A percentile compares a stretch with the other conserved stretches of the same genome.
Conservation (phyloP, 2,113 vertebrate genomes). For the Neolamprologus brichardi region DNA sequence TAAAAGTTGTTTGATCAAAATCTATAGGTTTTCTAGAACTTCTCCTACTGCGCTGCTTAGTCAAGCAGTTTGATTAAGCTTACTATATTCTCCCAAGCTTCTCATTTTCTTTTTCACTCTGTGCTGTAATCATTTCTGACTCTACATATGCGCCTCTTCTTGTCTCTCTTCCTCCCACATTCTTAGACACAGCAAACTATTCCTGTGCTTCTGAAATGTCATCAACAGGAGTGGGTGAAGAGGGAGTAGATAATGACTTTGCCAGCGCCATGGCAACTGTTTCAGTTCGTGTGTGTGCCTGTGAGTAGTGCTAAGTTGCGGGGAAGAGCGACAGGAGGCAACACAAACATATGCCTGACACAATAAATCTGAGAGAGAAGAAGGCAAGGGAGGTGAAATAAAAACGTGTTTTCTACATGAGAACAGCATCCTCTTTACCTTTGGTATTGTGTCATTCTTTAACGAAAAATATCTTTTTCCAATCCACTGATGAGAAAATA, state of each 20-base stretch:
- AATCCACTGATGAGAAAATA: neutral
- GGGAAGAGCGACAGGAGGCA: neutral
- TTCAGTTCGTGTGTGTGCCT: slow-evolving; percentile 1
- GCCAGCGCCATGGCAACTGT: slow-evolving; percentile 65
- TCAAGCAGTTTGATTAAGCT: neutral
- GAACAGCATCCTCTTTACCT: neutral
- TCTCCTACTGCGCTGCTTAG: neutral
- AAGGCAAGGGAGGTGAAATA: neutral
- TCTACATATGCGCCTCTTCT: neutral
- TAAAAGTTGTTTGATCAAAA: neutral
- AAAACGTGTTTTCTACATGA: neutral
- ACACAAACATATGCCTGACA: slow-evolving; percentile 38
- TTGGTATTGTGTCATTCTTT: neutral
- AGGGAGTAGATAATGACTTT: slow-evolving; percentile 41
- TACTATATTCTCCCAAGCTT: neutral
- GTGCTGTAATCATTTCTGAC: neutral
- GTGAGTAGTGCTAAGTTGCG: neutral
- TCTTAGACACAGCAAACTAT: slow-evolving; percentile 14
- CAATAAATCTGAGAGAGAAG: neutral
- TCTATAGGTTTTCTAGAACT: neutral
- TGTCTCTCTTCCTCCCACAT: neutral
- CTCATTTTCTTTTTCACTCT: neutral
- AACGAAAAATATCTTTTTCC: neutral
- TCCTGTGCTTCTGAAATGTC: slow-evolving; percentile 38
- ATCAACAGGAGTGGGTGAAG: slow-evolving; percentile 37